Conservation (phyloP, 2,888 invertebrate genomes). For the Eilema sororculum region DNA sequence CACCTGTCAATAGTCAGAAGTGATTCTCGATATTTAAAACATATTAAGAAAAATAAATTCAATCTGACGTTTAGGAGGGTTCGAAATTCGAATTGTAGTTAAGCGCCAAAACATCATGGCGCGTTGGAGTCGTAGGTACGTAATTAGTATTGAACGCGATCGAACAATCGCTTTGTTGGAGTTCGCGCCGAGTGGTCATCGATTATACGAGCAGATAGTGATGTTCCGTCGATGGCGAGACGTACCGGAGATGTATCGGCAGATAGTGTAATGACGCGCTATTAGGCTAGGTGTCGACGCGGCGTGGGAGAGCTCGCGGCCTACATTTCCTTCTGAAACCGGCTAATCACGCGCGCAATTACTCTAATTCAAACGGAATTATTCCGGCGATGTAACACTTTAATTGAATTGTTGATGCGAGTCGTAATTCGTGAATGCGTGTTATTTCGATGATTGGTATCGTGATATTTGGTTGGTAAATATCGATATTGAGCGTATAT, state of each 20-base stretch:
- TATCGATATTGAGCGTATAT: slow-evolving; percentile 53
- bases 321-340: slow-evolving; percentile 73
- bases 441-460: slow-evolving; percentile 64
- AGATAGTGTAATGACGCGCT: slow-evolving; percentile 82
- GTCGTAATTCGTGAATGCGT: slow-evolving; percentile 58
- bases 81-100: slow-evolving; percentile 50
- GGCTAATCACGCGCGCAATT: slow-evolving; percentile 81
- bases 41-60: slow-evolving; percentile 48
- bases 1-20: slow-evolving; percentile 54
- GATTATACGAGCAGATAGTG: slow-evolving; percentile 73
- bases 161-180: slow-evolving; percentile 76
- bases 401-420: slow-evolving; percentile 80
- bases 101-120: slow-evolving; percentile 32
- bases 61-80: slow-evolving; percentile 40
- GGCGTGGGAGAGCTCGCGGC: slow-evolving; percentile 81
- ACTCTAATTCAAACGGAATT: slow-evolving; percentile 83
- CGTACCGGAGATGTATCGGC: slow-evolving; percentile 75
- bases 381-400: slow-evolving; percentile 77
- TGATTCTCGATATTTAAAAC: slow-evolving; percentile 45
- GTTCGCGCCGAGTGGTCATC: slow-evolving; percentile 67
- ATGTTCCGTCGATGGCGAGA: slow-evolving; percentile 66
- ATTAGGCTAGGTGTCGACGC: slow-evolving; percentile 82
- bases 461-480: slow-evolving; percentile 62
- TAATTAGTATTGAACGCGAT: slow-evolving; percentile 69
- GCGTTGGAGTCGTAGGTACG: slow-evolving; percentile 48